phyloP scores from a whole-genome alignment of 2,888 invertebrate genomes.

The Candidula unifasciata region DNA sequence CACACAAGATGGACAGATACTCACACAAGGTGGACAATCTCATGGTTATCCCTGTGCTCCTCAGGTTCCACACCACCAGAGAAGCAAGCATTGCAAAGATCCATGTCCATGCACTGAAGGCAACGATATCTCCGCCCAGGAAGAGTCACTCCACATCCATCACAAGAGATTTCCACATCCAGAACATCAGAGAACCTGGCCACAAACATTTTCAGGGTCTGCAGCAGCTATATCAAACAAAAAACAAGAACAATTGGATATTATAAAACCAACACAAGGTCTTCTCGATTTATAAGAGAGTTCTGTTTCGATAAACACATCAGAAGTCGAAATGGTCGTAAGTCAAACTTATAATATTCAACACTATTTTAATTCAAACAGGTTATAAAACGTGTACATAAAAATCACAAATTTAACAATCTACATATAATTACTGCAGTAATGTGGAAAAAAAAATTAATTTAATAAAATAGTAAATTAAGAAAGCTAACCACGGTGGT shows the following conservation, averaged over 20 bases:
- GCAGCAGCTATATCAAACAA: constrained; percentile 16
- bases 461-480: too few relatives aligned
- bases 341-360: too few relatives aligned
- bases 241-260: background rate
- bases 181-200: constrained; percentile 75
- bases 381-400: too few relatives aligned
- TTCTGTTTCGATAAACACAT: too few relatives aligned
- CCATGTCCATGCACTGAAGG: constrained; percentile 76
- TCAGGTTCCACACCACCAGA: constrained; percentile 75
- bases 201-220: constrained; percentile 76
- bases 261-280: too few relatives aligned
- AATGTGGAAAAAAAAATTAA: too few relatives aligned
- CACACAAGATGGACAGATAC: constrained; percentile 74
- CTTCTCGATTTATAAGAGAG: too few relatives aligned
- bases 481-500: too few relatives aligned
- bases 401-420: too few relatives aligned
- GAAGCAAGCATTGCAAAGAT: constrained; percentile 76
- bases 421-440: too few relatives aligned
- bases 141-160: constrained; percentile 75
- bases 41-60: constrained; percentile 75
- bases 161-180: constrained; percentile 76
- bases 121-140: constrained; percentile 76
- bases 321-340: too few relatives aligned
- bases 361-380: too few relatives aligned
- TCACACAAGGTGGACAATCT: constrained; percentile 76